phyloP scores from a whole-genome alignment of 2,888 invertebrate genomes.

The Caenorhabditis sp. region DNA sequence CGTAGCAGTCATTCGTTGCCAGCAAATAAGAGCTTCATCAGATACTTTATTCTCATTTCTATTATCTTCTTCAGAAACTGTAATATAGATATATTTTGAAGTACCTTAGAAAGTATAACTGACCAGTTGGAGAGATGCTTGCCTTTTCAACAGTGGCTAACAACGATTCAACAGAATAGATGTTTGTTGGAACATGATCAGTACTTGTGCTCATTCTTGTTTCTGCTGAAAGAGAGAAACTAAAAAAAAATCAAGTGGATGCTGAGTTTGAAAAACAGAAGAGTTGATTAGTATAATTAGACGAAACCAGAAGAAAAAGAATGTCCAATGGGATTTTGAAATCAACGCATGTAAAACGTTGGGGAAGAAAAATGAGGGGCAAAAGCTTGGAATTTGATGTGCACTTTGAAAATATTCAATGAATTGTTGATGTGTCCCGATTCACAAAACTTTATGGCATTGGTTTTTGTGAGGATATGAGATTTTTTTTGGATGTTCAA shows the following conservation, averaged over 20 bases:
- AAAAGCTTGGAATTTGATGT: background rate
- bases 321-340: background rate
- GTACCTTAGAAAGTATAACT: background rate
- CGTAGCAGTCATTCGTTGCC: conserved; percentile 53
- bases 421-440: background rate
- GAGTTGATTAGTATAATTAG: background rate
- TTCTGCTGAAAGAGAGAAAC: conserved; percentile 10
- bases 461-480: no score
- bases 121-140: conserved; percentile 39
- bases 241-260: no score
- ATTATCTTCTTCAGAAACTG: conserved; percentile 15
- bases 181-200: conserved; percentile 23
- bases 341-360: background rate
- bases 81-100: background rate
- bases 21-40: conserved; percentile 28
- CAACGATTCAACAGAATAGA: conserved; percentile 41
- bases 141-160: conserved; percentile 31
- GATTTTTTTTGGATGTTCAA: no score
- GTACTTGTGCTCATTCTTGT: conserved; percentile 20
- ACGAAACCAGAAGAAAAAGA: background rate
- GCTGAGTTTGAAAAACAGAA: background rate
- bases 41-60: conserved; percentile 16
- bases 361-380: background rate
- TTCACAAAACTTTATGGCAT: background rate
- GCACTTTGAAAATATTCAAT: conserved; percentile 13